Conservation (phyloP, 2,113 vertebrate genomes). For the Pagrus major region DNA sequence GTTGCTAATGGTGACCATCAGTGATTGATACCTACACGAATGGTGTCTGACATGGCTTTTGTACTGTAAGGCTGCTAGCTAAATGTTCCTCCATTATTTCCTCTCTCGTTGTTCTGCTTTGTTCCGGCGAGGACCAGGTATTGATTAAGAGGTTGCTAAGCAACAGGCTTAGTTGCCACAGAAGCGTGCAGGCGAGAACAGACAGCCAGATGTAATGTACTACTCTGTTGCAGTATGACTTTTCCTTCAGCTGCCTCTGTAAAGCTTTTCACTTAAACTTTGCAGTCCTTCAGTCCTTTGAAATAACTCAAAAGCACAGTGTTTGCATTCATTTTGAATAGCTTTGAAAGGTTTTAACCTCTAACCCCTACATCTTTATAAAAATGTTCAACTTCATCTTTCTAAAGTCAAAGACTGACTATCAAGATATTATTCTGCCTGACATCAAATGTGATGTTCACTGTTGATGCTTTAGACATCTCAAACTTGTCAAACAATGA, state of each 20-base stretch:
- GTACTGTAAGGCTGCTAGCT: conserved; percentile 70
- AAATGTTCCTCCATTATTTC: conserved; percentile 79
- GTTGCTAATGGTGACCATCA: conserved; percentile 65
- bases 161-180: conserved; percentile 84
- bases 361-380: not conserved
- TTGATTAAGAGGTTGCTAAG: conserved; percentile 88
- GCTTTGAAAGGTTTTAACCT: not conserved
- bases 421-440: not conserved
- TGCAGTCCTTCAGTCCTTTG: conserved; percentile 31
- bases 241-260: conserved; percentile 34
- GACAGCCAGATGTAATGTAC: conserved; percentile 74
- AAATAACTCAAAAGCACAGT: conserved; percentile 15
- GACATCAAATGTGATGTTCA: not conserved
- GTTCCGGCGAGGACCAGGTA: conserved; percentile 82
- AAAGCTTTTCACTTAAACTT: conserved; percentile 44
- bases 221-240: conserved; percentile 70
- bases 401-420: not conserved
- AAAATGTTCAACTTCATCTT: not conserved
- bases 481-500: no score
- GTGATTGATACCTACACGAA: conserved; percentile 60
- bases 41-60: conserved; percentile 74
- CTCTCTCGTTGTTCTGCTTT: conserved; percentile 75
- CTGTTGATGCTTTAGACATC: not conserved
- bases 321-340: not conserved
- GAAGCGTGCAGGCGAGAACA: conserved; percentile 76